phyloP scores from a whole-genome alignment of 2,113 vertebrate genomes.

The Terrapene triunguis region DNA sequence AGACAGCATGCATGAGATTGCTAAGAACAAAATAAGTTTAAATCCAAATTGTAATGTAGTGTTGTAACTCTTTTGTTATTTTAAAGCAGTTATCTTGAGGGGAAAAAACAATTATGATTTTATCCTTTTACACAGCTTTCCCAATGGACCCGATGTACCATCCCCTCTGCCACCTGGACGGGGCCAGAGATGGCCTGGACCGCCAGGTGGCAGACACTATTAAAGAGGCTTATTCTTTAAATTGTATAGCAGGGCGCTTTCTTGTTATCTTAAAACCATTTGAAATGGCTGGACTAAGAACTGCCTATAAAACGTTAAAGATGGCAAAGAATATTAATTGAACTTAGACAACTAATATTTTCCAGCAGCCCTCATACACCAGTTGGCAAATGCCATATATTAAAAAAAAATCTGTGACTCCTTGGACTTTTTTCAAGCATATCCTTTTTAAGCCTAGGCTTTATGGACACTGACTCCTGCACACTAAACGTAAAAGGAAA shows the following conservation, averaged over 20 bases:
- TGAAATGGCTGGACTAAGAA: slow-evolving; percentile 27
- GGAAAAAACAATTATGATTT: slow-evolving; percentile 82
- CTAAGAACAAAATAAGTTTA: not conserved
- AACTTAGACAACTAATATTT: slow-evolving; percentile 10
- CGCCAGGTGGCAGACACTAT: slow-evolving; percentile 84
- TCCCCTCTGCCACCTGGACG: slow-evolving; percentile 82
- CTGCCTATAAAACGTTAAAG: slow-evolving; percentile 1
- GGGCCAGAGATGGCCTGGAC: slow-evolving; percentile 86
- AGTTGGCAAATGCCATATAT: slow-evolving; percentile 48
- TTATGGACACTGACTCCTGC: slow-evolving; percentile 39
- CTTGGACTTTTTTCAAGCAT: slow-evolving; percentile 73
- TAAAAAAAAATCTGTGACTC: slow-evolving; percentile 41
- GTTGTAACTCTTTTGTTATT: not conserved
- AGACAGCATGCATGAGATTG: not conserved
- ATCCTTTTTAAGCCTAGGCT: slow-evolving; percentile 65
- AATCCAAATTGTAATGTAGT: not conserved
- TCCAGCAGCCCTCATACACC: slow-evolving; percentile 70
- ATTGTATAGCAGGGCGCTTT: slow-evolving; percentile 61
- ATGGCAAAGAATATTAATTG: slow-evolving; percentile 12
- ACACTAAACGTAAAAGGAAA: not conserved
- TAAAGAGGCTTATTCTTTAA: slow-evolving; percentile 79
- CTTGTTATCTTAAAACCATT: slow-evolving; percentile 19
- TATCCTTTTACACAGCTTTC: slow-evolving; percentile 87
- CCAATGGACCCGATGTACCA: slow-evolving; percentile 84
- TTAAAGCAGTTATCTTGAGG: not conserved